Percentiles rank a stretch among this genome's conserved stretches.
Evolutionary conservation across 2,888 invertebrate genomes (phyloP).

Genomic region (Pollenia amentaria): DNA sequence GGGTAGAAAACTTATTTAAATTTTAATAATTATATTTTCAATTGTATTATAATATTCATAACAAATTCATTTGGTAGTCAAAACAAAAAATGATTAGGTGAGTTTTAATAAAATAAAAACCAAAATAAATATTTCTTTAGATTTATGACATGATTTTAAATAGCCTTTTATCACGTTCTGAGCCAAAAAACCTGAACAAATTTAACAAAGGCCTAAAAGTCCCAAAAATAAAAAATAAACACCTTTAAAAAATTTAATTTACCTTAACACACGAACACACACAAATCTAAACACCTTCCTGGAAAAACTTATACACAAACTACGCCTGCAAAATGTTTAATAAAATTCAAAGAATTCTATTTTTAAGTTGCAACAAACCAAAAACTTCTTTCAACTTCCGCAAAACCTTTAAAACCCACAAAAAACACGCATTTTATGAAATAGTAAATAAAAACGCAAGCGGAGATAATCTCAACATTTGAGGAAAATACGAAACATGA

Average conservation of each 20-base stretch:
- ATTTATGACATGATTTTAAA: slow-evolving; percentile 31
- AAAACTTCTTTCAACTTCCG: slow-evolving; percentile 43
- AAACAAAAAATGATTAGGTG: background rate
- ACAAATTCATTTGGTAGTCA: slow-evolving; percentile 3
- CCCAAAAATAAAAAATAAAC: slow-evolving; percentile 3
- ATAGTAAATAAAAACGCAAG: slow-evolving; percentile 32
- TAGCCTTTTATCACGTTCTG: slow-evolving; percentile 46
- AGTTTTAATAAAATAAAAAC: background rate
- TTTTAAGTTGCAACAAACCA: background rate
- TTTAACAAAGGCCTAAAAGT: background rate
- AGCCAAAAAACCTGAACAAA: background rate
- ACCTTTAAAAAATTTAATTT: background rate
- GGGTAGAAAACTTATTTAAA: background rate
- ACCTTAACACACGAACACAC: background rate
- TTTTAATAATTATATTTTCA: background rate
- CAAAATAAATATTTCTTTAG: background rate
- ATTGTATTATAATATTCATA: background rate
- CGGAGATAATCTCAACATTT: slow-evolving; percentile 60
- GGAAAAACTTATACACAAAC: background rate
- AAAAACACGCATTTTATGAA: slow-evolving; percentile 37
- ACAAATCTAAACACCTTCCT: slow-evolving; percentile 10
- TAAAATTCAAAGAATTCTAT: slow-evolving; percentile 47
- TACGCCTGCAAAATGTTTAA: slow-evolving; percentile 4
- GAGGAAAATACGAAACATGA: slow-evolving; percentile 6
- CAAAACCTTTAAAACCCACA: slow-evolving; percentile 36